Base-by-base conservation (phyloP, 2,888 invertebrate species). In the Apodemia hepburni region DNA sequence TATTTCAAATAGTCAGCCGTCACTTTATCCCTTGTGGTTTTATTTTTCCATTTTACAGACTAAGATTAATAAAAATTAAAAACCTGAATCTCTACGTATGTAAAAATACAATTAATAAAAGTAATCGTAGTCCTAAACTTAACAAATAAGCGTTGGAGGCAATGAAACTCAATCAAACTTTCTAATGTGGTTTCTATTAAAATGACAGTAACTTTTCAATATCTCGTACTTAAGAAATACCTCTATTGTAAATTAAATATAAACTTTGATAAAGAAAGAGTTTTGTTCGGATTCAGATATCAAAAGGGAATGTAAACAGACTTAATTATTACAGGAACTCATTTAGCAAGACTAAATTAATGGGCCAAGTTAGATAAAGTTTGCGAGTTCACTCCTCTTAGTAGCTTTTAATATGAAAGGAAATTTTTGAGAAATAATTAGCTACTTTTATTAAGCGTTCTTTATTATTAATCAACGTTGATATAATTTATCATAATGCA, bases 311-410 rank as follows among this genome's bases (percentile, higher is more conserved):
- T 65, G 68, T 69, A 72, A 73, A 76, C 72, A 73, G 77, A 76
- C 70, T 75, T 74, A 70, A 73, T 73, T 73, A 75, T 71, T 72
- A 71, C 68, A 70, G 67, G 70, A 73, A 75, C 76, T 75, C 75
- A 76, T 77, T 79, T 74, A 73, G 70, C 71, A 65, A 71, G 72
- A 71, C 76, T 73, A 75, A 77, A 78, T 79, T 79, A 61, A 61
- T 61, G 61, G 61, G 33, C 57, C 33, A 61, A 61, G 61, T 61
- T 61, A 61, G 61, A 61, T 58, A 61, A 61, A 61, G 61, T 61
- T 61, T 61, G 58, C 18, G 47, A 61, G 58, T 58, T 61, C 35
- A 58, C 61, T 58, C 58, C 61, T 58, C 61, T 58, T 47, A 61
- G 58, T 58, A 61, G 61, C 61, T 61, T 61, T 61, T 61, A 61